Evolutionary conservation across 2,113 vertebrate genomes (phyloP).

Genomic region (Pachypanchax playfairii): DNA sequence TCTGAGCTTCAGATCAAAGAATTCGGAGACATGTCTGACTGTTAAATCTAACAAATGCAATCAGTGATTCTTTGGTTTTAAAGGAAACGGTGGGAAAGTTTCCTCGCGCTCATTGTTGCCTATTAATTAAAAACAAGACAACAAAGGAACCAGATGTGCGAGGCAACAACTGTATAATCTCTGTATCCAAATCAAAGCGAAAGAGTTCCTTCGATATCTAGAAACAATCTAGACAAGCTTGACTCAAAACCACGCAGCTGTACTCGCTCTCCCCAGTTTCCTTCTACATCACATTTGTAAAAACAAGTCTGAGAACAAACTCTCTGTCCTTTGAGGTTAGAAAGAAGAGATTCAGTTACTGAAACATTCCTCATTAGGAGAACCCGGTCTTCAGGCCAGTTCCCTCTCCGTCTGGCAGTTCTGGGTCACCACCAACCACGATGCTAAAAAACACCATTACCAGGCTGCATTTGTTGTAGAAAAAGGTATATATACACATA

Average conservation of each 20-base stretch:
- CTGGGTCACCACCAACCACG: slow-evolving; percentile 64
- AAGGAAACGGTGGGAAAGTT: slow-evolving; percentile 23
- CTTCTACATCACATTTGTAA: slow-evolving; percentile 16
- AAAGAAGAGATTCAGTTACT: slow-evolving; percentile 41
- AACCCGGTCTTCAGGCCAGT: slow-evolving; percentile 18
- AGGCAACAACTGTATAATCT: slow-evolving; percentile 47
- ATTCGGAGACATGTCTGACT: slow-evolving; percentile 37
- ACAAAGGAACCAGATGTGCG: slow-evolving; percentile 33
- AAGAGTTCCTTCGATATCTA: slow-evolving; percentile 36
- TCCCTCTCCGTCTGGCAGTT: slow-evolving; percentile 67
- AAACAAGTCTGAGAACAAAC: slow-evolving; percentile 31
- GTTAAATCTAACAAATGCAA: slow-evolving; percentile 37
- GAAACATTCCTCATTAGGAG: slow-evolving; percentile 59
- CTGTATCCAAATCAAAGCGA: slow-evolving; percentile 37
- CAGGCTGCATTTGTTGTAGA: slow-evolving; percentile 51
- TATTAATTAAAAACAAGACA: slow-evolving; percentile 37
- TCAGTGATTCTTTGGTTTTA: slow-evolving; percentile 29
- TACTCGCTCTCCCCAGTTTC: slow-evolving; percentile 12
- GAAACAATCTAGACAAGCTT: slow-evolving; percentile 17
- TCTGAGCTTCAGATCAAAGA: slow-evolving; percentile 43
- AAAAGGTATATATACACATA: slow-evolving; percentile 19
- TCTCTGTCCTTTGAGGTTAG: slow-evolving; percentile 46
- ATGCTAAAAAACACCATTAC: slow-evolving; percentile 47
- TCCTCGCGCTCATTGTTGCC: slow-evolving; percentile 38
- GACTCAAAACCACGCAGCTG: slow-evolving; percentile 29